A percentile compares a stretch with the other conserved stretches of the same genome.
phyloP scores from a whole-genome alignment of 1,140 invertebrate species.

The Drosophila chauvacae region DNA sequence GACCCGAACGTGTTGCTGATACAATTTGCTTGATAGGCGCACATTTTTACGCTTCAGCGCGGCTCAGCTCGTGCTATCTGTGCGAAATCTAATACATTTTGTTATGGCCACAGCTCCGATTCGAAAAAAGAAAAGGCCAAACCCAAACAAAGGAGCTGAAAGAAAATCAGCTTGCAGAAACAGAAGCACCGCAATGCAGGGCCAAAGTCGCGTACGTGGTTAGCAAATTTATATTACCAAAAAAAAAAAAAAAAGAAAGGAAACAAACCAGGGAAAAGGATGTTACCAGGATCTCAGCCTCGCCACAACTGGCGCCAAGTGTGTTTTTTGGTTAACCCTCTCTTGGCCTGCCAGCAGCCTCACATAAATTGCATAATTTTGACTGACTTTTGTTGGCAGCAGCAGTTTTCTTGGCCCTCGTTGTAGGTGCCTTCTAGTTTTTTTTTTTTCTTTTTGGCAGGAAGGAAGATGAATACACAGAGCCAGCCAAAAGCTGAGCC shows the following conservation, averaged over 20 bases:
- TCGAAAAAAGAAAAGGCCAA: constrained; percentile 32
- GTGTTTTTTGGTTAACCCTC: constrained; percentile 72
- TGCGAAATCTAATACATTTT: constrained; percentile 82
- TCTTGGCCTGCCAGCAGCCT: constrained; percentile 54
- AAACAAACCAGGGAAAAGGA: constrained; percentile 14
- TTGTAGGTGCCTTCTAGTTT: constrained; percentile 71
- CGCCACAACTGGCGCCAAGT: constrained; percentile 71
- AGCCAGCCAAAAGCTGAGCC: constrained; percentile 21
- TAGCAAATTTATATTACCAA: constrained; percentile 76
- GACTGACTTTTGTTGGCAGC: constrained; percentile 77
- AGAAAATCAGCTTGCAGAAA: constrained; percentile 62
- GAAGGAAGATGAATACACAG: constrained; percentile 16
- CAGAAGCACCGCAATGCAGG: constrained; percentile 78
- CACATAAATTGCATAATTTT: constrained; percentile 84
- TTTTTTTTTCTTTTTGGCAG: constrained; percentile 50
- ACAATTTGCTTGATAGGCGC: constrained; percentile 81
- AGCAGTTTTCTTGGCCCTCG: constrained; percentile 53
- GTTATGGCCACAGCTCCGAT: constrained; percentile 55
- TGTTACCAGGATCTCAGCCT: constrained; percentile 30
- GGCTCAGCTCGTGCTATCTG: constrained; percentile 60
- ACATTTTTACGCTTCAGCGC: constrained; percentile 78
- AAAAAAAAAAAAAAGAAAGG: constrained; percentile 23
- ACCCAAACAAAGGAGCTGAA: constrained; percentile 16
- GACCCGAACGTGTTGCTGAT: constrained; percentile 76
- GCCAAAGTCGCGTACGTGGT: constrained; percentile 72